A percentile compares a stretch with the other conserved stretches of the same genome.
These are phyloP conservation scores for Illadopsis cleaveri DNA, from an alignment of 2,113 vertebrate genomes.

Conservation along the genomic window DNA sequence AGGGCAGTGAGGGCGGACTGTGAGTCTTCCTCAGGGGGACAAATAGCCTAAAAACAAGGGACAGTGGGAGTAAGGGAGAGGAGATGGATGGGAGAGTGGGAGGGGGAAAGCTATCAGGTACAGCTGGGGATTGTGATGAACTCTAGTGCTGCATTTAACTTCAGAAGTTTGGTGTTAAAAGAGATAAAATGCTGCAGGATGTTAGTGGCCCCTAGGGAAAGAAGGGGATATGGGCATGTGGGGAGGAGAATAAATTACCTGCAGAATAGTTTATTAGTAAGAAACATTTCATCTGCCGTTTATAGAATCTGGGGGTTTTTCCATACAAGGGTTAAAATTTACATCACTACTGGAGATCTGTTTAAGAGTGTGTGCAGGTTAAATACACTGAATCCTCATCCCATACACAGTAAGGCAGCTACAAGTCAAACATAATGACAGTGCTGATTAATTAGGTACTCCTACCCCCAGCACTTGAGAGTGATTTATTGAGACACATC, in stretches of 20 bases:
- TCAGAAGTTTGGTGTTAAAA: background rate
- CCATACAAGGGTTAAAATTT: constrained; percentile 75
- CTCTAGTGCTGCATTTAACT: background rate
- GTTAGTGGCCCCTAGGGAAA: background rate
- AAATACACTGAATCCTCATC: constrained; percentile 81
- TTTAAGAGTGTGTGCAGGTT: constrained; percentile 77
- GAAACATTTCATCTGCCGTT: background rate
- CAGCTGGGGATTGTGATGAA: background rate
- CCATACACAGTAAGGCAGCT: constrained; percentile 83
- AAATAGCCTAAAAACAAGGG: background rate
- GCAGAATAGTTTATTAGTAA: background rate
- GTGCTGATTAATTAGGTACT: constrained; percentile 87
- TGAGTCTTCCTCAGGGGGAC: background rate
- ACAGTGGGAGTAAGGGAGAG: background rate
- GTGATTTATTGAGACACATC: constrained; percentile 86
- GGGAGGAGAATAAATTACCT: background rate
- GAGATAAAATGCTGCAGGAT: background rate
- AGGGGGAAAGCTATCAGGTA: background rate
- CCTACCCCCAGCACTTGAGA: constrained; percentile 82
- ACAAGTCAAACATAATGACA: constrained; percentile 88
- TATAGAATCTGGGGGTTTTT: constrained; percentile 3
- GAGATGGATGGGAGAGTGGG: background rate
- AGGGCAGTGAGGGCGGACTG: background rate
- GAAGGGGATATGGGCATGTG: no score
- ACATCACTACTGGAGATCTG: constrained; percentile 68